Evolutionary conservation across 2,113 vertebrate genomes (phyloP).

Genomic region (Oreocharis arfaki): DNA sequence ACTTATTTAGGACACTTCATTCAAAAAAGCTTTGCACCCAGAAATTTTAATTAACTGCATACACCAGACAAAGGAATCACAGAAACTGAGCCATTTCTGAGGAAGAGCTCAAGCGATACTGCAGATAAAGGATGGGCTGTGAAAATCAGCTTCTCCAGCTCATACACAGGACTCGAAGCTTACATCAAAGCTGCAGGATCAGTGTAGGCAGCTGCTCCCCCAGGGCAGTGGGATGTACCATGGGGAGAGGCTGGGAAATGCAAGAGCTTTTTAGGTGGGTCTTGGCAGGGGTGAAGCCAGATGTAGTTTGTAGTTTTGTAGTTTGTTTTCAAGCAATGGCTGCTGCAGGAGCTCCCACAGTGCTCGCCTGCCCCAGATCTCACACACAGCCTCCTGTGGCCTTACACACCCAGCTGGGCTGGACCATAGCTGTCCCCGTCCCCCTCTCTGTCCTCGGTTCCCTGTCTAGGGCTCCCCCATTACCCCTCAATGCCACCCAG

Average conservation of each 20-base stretch:
- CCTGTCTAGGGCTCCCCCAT: not conserved
- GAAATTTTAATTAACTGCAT: conserved; percentile 18
- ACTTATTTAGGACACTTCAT: not conserved
- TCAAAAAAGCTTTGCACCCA: not conserved
- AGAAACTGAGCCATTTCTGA: not conserved
- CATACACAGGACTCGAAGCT: not conserved
- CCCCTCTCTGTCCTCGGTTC: not conserved
- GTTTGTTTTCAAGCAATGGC: not conserved
- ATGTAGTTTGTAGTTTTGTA: not conserved
- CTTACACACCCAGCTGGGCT: not conserved
- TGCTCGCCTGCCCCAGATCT: rapidly evolving
- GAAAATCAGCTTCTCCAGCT: not conserved
- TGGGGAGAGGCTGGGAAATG: not conserved
- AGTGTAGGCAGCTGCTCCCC: not conserved
- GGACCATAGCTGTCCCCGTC: not conserved
- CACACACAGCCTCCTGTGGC: rapidly evolving
- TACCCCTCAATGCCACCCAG: not conserved
- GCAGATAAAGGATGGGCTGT: not conserved
- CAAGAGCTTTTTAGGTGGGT: not conserved
- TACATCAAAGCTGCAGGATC: not conserved
- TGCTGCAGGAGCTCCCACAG: not conserved
- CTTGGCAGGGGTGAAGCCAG: not conserved
- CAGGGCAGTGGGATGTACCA: rapidly evolving
- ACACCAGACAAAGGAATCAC: not conserved
- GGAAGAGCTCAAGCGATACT: not conserved